phyloP scores from a whole-genome alignment of 2,797 vertebrate species.

The Loris lydekkerianus region DNA sequence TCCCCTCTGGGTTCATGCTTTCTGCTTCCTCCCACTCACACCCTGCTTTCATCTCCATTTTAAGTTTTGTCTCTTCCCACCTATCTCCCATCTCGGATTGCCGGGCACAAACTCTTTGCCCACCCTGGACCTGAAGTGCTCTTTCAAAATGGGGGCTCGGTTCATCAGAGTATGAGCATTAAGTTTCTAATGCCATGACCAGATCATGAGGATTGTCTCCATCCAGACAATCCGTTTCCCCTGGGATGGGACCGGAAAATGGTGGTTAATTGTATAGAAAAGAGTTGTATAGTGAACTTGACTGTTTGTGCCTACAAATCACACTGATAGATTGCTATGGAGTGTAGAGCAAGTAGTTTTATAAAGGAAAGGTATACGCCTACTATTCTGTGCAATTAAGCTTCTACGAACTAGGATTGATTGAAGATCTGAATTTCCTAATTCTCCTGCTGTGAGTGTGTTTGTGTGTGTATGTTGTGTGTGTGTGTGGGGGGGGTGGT shows the following conservation, averaged over 20 bases:
- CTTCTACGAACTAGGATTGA: neutral
- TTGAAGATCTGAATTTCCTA: neutral
- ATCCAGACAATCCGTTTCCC: neutral
- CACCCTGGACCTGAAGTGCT: neutral
- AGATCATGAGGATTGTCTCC: neutral
- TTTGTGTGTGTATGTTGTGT: neutral
- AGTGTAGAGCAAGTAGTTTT: constrained; percentile 28
- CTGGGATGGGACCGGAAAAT: constrained; percentile 9
- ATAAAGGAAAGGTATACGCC: neutral
- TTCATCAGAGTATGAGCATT: neutral
- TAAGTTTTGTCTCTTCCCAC: neutral
- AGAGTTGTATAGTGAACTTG: neutral
- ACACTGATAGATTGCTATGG: neutral
- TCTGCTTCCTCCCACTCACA: neutral
- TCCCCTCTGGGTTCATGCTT: neutral
- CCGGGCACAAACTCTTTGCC: neutral
- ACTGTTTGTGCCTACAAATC: neutral
- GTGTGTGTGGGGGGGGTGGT: neutral
- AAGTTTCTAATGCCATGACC: neutral
- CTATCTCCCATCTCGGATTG: neutral
- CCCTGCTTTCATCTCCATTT: neutral
- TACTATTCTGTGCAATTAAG: neutral
- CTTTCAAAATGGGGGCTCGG: neutral
- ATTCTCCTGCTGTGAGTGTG: neutral
- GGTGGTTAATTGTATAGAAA: constrained; percentile 33